Evolutionary conservation across 2,797 vertebrate species (phyloP), one percentile per base, ranked within the genome.

Genomic region (Microchirus variegatus): DNA sequence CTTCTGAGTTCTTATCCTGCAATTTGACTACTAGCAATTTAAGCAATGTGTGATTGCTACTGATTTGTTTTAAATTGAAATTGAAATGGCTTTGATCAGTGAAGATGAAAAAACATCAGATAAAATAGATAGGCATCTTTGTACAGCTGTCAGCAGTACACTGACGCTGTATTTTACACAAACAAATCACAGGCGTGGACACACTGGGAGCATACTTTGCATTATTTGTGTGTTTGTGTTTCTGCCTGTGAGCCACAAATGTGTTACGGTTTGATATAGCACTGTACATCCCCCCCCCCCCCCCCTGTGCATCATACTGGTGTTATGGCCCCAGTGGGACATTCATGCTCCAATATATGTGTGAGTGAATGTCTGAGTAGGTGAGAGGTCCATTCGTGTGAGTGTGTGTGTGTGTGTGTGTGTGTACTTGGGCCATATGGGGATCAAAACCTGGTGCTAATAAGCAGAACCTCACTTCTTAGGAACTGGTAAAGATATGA

Each of bases 271-370:
- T 82, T 81, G 16, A 73, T 75, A 61, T 53, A 62, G 52, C 79
- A 59, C 18, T 14, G 31, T 31, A 31, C 2, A 31, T 66, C 70
- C 78, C 83, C 40, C 66, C 82, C n/a, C n/a, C n/a, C n/a, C 59
- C 82, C 80, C 78, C 78, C 80, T 31, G 17, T 46, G 60, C 59
- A 71, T 65, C 55, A 54, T 46, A 70, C 58, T 55, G 64, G 45
- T 70, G 84, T 73, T 72, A 83, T 70, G 38, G 73, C 46, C 68
- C 74, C 78, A 59, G 1, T 48, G 78, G 86, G 74, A 77, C 71
- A 59, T 75, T 85, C 77, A 59, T 38, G 9, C 12, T 71, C 4
- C 43, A 26, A 22, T 63, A 5, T 57, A 45, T 48, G 19, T 26
- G 16, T 42, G 13, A 52, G 16, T 58, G 51, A 60, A 10, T 37